Evolutionary conservation across 2,797 vertebrate genomes (phyloP).

Genomic region (Buceros bicornis): DNA sequence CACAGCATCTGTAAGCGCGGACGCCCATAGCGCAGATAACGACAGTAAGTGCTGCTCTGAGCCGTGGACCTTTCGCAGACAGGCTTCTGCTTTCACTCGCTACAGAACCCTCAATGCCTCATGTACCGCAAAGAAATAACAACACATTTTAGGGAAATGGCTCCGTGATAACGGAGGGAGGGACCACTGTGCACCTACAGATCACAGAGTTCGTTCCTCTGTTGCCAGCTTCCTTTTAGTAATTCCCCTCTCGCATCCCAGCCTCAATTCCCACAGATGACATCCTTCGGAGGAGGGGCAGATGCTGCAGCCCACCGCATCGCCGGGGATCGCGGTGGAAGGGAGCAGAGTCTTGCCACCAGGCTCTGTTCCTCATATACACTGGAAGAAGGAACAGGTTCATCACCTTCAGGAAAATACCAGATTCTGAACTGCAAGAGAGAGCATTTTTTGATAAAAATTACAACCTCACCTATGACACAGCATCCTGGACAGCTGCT

Average conservation of each 20-base stretch:
- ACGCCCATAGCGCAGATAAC: neutral
- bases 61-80: neutral
- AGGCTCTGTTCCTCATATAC: neutral
- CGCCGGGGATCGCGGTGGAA: neutral
- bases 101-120: neutral
- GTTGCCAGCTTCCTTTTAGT: neutral
- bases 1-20: neutral
- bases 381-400: neutral
- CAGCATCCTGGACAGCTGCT: no score
- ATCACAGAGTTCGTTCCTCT: rapidly evolving
- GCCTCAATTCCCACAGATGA: neutral
- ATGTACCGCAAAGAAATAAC: neutral
- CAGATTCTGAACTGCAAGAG: neutral
- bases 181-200: neutral
- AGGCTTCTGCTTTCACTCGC: neutral
- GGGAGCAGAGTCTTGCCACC: neutral
- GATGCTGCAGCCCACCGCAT: neutral
- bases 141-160: neutral
- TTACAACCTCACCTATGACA: rapidly evolving
- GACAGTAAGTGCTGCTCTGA: neutral
- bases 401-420: neutral
- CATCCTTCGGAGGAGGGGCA: neutral
- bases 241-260: neutral
- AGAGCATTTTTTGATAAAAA: neutral
- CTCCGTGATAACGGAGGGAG: neutral